Evolutionary conservation across 2,113 vertebrate genomes (phyloP), one percentile per base, ranked within the genome.

Genomic region (Arenaria interpres): DNA sequence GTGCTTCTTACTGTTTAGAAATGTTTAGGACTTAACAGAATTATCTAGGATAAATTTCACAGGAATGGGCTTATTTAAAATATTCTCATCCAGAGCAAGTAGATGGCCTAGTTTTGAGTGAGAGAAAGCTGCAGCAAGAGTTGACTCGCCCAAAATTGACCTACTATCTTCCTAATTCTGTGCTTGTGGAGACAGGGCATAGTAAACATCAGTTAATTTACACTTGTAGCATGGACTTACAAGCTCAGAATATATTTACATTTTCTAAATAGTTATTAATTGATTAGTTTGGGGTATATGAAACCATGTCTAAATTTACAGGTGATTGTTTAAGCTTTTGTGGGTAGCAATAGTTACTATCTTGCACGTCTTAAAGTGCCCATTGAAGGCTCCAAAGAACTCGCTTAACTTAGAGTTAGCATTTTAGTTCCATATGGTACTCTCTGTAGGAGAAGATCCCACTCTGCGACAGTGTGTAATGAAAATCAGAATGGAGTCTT

Each of bases 141-240:
- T 54, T 77, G 60, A 79, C 39, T 91, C 14, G 8, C 32, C 32
- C 51, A 46, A 68, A 85, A 79, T 7, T 90, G 69, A 68, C 53
- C 46, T 71, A 33, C 32, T 45, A 6, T 66, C 33, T 81, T 57
- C 41, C 64, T 41, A 63, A 81, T n/a, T 56, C 48, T 80, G 23
- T 35, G 21, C 33, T 84, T 74, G 11, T 57, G 28, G 32, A 86
- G 53, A 23, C 51, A 56, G 37, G 54, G 22, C 23, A 12, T 7
- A 23, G 59, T 46, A 88, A 20, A 21, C 39, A 32, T 37, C 5
- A 16, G 56, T n/a, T 37, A 81, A 82, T 71, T 73, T 35, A 32
- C 0, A 6, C 21, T 53, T 73, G 19, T 37, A 45, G 35, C 37
- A 41, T 0, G 0, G n/a, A 62, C 6, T 86, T 77, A 35, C 12